Percentiles rank a stretch among this genome's conserved stretches.
These are phyloP conservation scores for Galagoides demidoff DNA, from an alignment of 2,797 vertebrate genomes.

Conservation along the genomic window DNA sequence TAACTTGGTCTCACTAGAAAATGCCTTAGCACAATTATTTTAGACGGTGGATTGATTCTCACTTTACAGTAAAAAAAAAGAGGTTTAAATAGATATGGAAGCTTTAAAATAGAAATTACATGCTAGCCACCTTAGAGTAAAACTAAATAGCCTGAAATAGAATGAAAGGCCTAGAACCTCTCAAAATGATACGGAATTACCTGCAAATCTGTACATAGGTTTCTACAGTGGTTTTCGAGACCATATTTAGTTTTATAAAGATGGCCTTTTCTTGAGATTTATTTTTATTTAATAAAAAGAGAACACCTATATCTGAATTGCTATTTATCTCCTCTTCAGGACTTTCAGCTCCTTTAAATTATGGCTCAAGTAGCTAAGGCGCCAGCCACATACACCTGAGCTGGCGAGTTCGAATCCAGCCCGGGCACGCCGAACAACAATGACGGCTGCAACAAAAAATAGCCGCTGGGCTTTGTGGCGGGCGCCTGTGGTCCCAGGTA, in stretches of 20 bases:
- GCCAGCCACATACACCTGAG: too few relatives aligned
- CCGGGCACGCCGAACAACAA: too few relatives aligned
- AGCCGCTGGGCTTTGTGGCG: too few relatives aligned
- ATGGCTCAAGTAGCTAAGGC: too few relatives aligned
- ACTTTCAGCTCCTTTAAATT: background rate
- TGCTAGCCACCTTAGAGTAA: background rate
- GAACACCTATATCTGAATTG: background rate
- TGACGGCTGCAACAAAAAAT: too few relatives aligned
- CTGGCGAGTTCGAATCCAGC: too few relatives aligned
- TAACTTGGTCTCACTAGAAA: background rate
- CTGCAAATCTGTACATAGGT: background rate
- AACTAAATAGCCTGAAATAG: constrained; percentile 18
- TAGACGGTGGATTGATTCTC: background rate
- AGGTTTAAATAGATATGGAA: background rate
- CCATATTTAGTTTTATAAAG: background rate
- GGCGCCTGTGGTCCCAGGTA: too few relatives aligned
- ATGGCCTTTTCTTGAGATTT: background rate
- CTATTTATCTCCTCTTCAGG: background rate
- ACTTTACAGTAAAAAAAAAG: background rate
- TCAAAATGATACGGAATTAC: background rate
- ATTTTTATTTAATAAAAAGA: background rate
- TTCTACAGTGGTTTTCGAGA: background rate
- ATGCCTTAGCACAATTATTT: background rate
- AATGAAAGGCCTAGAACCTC: background rate
- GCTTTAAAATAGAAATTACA: constrained; percentile 29